These are phyloP conservation scores for Dryas iulia DNA, from an alignment of 1,140 invertebrate genomes.

Conservation along the genomic window DNA sequence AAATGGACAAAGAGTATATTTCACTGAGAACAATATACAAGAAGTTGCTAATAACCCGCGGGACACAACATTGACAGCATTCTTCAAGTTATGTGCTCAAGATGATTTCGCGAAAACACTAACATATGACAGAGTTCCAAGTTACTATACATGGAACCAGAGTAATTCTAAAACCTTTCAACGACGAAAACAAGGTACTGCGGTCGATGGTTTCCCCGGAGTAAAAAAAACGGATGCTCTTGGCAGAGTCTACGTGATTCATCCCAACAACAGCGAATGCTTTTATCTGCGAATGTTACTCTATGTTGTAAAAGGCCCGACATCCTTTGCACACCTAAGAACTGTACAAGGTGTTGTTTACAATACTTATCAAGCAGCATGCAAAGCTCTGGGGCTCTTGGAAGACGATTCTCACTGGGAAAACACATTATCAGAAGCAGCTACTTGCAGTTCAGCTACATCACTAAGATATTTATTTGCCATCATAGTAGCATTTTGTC, in stretches of 20 bases:
- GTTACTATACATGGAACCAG: conserved; percentile 41
- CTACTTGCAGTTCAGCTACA: conserved; percentile 35
- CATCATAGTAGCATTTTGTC: conserved; percentile 44
- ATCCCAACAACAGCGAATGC: conserved; percentile 59
- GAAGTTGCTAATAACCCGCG: no score
- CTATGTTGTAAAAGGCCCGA: no score
- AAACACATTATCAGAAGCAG: conserved; percentile 42
- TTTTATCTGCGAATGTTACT: conserved; percentile 67
- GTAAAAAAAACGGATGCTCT: conserved; percentile 46
- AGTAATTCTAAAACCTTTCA: conserved; percentile 39
- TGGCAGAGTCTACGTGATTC: conserved; percentile 60
- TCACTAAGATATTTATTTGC: conserved; percentile 47
- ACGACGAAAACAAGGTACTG: conserved; percentile 39
- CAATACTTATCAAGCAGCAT: conserved; percentile 46
- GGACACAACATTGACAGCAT: no score
- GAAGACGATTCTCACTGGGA: conserved; percentile 52
- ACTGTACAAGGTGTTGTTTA: conserved; percentile 47
- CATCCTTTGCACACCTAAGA: conserved; percentile 51
- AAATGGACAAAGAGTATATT: no score
- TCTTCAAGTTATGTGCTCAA: no score
- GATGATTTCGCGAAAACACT: no score
- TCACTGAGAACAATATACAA: no score
- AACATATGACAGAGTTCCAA: conserved; percentile 41
- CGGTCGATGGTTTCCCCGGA: conserved; percentile 36
- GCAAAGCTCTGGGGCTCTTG: conserved; percentile 50